Evolutionary conservation across 2,797 vertebrate species (phyloP).

Genomic region (Notolabrus celidotus): DNA sequence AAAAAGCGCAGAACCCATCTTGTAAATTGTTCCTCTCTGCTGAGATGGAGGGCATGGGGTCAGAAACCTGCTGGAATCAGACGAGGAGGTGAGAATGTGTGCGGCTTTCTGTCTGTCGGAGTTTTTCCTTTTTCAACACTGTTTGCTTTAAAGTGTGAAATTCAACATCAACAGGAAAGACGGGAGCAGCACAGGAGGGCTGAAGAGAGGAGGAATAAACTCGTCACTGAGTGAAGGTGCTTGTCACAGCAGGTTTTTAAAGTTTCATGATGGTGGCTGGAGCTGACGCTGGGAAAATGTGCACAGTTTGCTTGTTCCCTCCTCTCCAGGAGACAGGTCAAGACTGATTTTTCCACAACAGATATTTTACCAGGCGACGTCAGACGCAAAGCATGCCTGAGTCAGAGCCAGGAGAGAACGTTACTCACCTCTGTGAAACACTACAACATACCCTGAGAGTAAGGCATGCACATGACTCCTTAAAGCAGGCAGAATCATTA

Average conservation of each 20-base stretch:
- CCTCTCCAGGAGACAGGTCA: slow-evolving; percentile 61
- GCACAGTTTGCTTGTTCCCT: slow-evolving; percentile 34
- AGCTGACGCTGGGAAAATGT: slow-evolving; percentile 25
- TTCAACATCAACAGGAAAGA: slow-evolving; percentile 54
- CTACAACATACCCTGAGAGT: slow-evolving; percentile 34
- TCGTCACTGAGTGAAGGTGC: slow-evolving; percentile 10
- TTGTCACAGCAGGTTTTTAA: slow-evolving; percentile 6
- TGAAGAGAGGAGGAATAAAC: slow-evolving; percentile 12
- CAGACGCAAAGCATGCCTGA: slow-evolving; percentile 66
- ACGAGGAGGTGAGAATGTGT: slow-evolving; percentile 59
- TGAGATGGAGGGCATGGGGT: slow-evolving; percentile 52
- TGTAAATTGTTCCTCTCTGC: slow-evolving; percentile 71
- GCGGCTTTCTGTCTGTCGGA: slow-evolving; percentile 47
- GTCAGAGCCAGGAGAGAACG: slow-evolving; percentile 61
- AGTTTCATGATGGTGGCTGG: slow-evolving; percentile 26
- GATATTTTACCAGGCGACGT: slow-evolving; percentile 65
- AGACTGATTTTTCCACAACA: slow-evolving; percentile 67
- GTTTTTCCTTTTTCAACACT: slow-evolving; percentile 25
- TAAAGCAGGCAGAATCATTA: no score
- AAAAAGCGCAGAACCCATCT: slow-evolving; percentile 71
- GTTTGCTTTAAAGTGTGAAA: slow-evolving; percentile 57
- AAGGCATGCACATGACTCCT: no score
- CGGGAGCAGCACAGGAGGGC: slow-evolving; percentile 7
- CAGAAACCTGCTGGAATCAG: slow-evolving; percentile 64
- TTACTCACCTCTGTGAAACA: slow-evolving; percentile 65